Base-by-base conservation (phyloP, 2,113 vertebrate species). In the Anguilla rostrata region DNA sequence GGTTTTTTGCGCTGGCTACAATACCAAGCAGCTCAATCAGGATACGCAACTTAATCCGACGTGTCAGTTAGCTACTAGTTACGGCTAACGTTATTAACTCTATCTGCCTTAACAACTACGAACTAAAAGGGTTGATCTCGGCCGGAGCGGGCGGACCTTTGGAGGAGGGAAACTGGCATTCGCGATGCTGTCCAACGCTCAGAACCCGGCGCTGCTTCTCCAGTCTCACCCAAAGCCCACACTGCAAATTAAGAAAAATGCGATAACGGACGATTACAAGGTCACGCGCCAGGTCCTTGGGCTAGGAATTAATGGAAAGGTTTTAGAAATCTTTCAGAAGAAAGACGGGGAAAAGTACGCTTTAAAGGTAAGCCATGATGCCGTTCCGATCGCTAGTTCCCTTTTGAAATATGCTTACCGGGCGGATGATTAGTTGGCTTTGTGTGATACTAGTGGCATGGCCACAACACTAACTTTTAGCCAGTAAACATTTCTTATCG, bases 261-360 rank as follows among this genome's bases (percentile, higher is more conserved):
- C 97, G 91, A 98, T 99, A 89, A 97, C 97, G 34, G 98, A 98
- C 87, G 97, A 99, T 84, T 99, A 99, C 96, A 98, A 97, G 96
- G 97, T 99, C 90, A 99, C 98, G 90, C 97, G 94, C 90, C 97
- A 98, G 94, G 98, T 99, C 84, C 91, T 98, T 92, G 98, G 98
- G 8, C 94, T 98, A 88, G 98, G 98, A 78, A 99, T 99, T 94
- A 99, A 99, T 92, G 97, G 98, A 49, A 98, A 97, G 93, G 98
- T 99, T 88, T 92, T 99, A 81, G 97, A 98, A 89, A 97, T 99
- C 90, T 97, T 97, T 87, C 96, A 95, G 78, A 98, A 97, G 95
- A 97, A 96, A 89, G 97, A 94, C 8, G 96, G 95, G 6, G 97
- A 97, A 83, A 98, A 98, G 90, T 98, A 97, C 86, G 98, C 98